Evolutionary conservation across 2,797 vertebrate genomes (phyloP).

Genomic region (Acanthurus lineatus): DNA sequence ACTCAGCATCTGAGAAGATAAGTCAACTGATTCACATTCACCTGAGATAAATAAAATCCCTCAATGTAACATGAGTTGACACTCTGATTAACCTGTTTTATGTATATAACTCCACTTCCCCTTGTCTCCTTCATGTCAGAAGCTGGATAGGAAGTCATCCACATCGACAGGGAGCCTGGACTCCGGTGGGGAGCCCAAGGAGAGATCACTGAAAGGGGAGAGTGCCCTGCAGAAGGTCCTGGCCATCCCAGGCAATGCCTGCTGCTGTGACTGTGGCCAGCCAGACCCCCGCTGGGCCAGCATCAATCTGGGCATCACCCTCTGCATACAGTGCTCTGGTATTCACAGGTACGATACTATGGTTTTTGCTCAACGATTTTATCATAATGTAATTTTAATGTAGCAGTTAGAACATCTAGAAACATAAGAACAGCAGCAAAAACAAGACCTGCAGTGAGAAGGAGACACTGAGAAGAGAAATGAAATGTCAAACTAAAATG

Average conservation of each 20-base stretch:
- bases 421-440: neutral
- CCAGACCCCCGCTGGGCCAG: constrained; percentile 98
- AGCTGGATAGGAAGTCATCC: constrained; percentile 94
- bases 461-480: neutral
- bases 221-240: constrained; percentile 94
- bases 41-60: neutral
- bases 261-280: constrained; percentile 95
- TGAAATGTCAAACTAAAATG: neutral
- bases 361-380: neutral
- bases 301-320: constrained; percentile 97
- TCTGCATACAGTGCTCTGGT: constrained; percentile 91
- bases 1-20: neutral
- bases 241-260: constrained; percentile 91
- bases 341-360: constrained; percentile 82
- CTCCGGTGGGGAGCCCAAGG: constrained; percentile 90
- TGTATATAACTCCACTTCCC: constrained; percentile 4
- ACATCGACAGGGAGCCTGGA: constrained; percentile 94
- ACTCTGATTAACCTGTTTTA: neutral
- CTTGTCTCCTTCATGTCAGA: constrained; percentile 72
- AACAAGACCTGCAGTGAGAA: neutral
- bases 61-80: constrained; percentile 1
- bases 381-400: neutral
- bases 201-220: constrained; percentile 93
- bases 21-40: neutral
- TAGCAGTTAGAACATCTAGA: neutral